Conservation (phyloP, 2,888 invertebrate genomes). For the Agrochola lota region DNA sequence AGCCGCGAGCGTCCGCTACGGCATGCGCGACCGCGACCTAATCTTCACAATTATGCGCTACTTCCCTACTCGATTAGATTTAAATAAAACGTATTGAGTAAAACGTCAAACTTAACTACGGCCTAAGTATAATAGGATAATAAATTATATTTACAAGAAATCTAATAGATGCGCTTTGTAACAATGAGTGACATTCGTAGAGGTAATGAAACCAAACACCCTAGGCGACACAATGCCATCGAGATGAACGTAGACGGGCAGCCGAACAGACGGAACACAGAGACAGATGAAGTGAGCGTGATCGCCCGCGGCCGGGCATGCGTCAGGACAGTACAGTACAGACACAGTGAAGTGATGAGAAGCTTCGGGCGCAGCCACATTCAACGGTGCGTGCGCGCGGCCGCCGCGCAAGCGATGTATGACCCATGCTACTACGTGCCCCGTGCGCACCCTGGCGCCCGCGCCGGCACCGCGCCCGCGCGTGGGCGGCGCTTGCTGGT, state of each 20-base stretch:
- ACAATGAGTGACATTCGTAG: conserved; percentile 88
- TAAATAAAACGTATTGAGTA: conserved; percentile 74
- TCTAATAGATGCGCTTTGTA: conserved; percentile 89
- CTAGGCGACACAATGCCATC: conserved; percentile 88
- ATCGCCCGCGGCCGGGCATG: conserved; percentile 90
- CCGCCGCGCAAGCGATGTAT: conserved; percentile 90
- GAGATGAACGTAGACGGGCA: conserved; percentile 88
- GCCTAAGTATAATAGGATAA: conserved; percentile 79
- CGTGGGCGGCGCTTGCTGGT: conserved; percentile 49
- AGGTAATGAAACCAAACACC: conserved; percentile 87
- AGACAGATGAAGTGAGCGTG: conserved; percentile 90
- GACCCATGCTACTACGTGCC: conserved; percentile 90
- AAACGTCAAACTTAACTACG: conserved; percentile 80
- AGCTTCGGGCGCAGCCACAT: conserved; percentile 91
- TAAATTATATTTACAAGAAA: conserved; percentile 86
- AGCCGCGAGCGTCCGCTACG: conserved; percentile 74
- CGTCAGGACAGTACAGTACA: conserved; percentile 90
- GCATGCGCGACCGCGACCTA: conserved; percentile 82
- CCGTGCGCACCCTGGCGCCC: conserved; percentile 69
- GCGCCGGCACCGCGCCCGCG: conserved; percentile 59
- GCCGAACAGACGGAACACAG: conserved; percentile 89
- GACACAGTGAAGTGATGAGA: conserved; percentile 90
- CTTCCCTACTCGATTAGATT: conserved; percentile 76
- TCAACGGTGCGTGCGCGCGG: conserved; percentile 90
- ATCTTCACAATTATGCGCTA: conserved; percentile 66